These are phyloP conservation scores for Lanistes nyassanus DNA, from an alignment of 1,140 invertebrate genomes.

Conservation along the genomic window DNA sequence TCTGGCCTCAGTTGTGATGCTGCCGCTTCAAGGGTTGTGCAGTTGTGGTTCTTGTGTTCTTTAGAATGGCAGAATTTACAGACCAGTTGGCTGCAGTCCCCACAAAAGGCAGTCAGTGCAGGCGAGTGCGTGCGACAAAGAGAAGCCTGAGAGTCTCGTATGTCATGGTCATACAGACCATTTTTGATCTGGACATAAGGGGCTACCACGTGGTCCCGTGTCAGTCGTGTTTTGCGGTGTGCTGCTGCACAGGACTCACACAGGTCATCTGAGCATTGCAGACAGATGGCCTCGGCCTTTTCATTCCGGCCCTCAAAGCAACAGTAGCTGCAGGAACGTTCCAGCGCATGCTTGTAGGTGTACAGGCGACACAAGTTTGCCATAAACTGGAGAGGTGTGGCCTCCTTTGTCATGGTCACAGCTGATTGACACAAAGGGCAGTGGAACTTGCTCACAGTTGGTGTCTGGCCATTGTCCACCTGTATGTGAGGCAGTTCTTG, in stretches of 20 bases:
- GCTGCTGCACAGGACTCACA: slow-evolving; percentile 53
- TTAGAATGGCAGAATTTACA: slow-evolving; percentile 49
- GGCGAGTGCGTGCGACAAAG: slow-evolving; percentile 41
- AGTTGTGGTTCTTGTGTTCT: slow-evolving; percentile 49
- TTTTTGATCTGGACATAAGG: slow-evolving; percentile 51
- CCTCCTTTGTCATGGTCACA: slow-evolving; percentile 21
- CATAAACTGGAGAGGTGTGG: slow-evolving; percentile 41
- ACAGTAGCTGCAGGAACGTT: slow-evolving; percentile 58
- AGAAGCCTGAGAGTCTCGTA: slow-evolving; percentile 45
- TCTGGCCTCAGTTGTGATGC: slow-evolving; percentile 38
- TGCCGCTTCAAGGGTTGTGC: slow-evolving; percentile 35
- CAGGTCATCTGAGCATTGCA: slow-evolving; percentile 59
- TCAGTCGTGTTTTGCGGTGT: slow-evolving; percentile 57
- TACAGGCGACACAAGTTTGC: slow-evolving; percentile 43
- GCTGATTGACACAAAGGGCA: slow-evolving; percentile 46
- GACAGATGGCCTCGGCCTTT: slow-evolving; percentile 44
- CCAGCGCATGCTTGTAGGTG: slow-evolving; percentile 36
- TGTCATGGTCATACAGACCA: slow-evolving; percentile 57
- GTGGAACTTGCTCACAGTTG: neutral
- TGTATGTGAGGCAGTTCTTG: slow-evolving; percentile 18
- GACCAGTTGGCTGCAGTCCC: slow-evolving; percentile 47
- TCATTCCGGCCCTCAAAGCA: slow-evolving; percentile 43
- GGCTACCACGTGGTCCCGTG: slow-evolving; percentile 52
- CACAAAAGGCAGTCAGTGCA: slow-evolving; percentile 45
- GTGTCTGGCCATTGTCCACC: neutral